Evolutionary conservation across 2,797 vertebrate species (phyloP).

Genomic region (Falco cherrug): DNA sequence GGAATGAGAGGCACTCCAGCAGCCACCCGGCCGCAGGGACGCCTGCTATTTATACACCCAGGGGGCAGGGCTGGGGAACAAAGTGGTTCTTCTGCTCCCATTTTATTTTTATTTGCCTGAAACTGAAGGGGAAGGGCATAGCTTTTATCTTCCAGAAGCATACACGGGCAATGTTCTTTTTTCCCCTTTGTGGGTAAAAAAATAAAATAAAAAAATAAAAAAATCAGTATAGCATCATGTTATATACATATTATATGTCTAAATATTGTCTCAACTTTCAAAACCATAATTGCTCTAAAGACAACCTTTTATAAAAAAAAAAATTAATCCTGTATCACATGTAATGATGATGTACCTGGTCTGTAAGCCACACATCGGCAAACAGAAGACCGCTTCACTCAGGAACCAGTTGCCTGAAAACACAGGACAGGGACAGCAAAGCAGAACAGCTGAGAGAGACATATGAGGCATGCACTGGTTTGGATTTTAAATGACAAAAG

Average conservation of each 20-base stretch:
- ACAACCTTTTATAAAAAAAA: neutral
- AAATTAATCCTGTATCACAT: neutral
- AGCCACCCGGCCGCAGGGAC: slow-evolving; percentile 34
- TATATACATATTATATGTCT: neutral
- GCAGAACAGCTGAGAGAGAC: neutral
- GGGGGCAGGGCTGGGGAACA: slow-evolving; percentile 36
- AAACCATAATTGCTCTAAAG: neutral
- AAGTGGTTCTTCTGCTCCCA: slow-evolving; percentile 31
- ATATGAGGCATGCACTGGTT: fast-evolving
- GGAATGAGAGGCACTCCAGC: slow-evolving; percentile 70
- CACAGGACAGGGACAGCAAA: neutral
- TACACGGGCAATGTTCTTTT: neutral
- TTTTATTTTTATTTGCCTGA: slow-evolving; percentile 45
- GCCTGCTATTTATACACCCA: slow-evolving; percentile 67
- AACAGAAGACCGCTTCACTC: neutral
- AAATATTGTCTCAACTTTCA: neutral
- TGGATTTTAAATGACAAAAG: neutral
- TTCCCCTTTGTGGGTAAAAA: neutral
- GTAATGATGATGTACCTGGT: neutral
- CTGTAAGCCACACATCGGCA: neutral
- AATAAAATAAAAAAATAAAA: neutral
- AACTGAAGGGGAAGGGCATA: neutral
- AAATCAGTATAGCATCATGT: neutral
- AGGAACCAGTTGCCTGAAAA: neutral
- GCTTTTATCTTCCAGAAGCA: neutral